Evolutionary conservation across 2,888 invertebrate genomes (phyloP).

Genomic region (Drosophila gaucha): DNA sequence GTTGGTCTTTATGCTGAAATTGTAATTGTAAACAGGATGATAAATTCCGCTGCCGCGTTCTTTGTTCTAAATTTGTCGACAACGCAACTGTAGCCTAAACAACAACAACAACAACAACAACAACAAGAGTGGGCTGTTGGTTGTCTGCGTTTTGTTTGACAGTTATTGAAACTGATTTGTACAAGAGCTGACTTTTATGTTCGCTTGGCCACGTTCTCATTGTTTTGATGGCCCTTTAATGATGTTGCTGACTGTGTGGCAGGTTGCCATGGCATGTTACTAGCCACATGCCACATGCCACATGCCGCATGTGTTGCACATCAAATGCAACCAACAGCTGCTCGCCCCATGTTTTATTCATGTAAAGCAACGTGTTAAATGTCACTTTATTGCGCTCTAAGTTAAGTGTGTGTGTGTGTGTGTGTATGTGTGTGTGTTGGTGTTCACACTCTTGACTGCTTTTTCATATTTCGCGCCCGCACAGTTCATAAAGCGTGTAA

Average conservation of each 20-base stretch:
- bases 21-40: conserved; percentile 37
- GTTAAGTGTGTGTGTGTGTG: background rate
- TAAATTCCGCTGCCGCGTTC: conserved; percentile 31
- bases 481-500: conserved; percentile 11
- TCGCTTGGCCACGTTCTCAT: conserved; percentile 24
- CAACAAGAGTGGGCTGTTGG: background rate
- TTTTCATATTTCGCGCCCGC: conserved; percentile 13
- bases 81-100: conserved; percentile 43
- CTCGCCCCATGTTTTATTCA: conserved; percentile 48
- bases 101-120: conserved; percentile 10
- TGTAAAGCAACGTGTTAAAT: conserved; percentile 41
- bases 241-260: conserved; percentile 30
- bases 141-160: conserved; percentile 60
- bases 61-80: conserved; percentile 53
- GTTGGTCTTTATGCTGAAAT: conserved; percentile 8
- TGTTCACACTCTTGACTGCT: background rate
- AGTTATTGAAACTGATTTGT: conserved; percentile 70
- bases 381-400: conserved; percentile 30
- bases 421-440: background rate
- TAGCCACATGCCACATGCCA: conserved; percentile 1
- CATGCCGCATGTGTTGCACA: conserved; percentile 31
- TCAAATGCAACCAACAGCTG: conserved; percentile 6
- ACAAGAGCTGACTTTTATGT: conserved; percentile 42
- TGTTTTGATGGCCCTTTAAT: conserved; percentile 40
- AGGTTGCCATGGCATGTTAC: conserved; percentile 30